A percentile compares a stretch with the other conserved stretches of the same genome.
Conservation (phyloP, 2,113 vertebrate genomes). For the Sylvilagus bachmani region DNA sequence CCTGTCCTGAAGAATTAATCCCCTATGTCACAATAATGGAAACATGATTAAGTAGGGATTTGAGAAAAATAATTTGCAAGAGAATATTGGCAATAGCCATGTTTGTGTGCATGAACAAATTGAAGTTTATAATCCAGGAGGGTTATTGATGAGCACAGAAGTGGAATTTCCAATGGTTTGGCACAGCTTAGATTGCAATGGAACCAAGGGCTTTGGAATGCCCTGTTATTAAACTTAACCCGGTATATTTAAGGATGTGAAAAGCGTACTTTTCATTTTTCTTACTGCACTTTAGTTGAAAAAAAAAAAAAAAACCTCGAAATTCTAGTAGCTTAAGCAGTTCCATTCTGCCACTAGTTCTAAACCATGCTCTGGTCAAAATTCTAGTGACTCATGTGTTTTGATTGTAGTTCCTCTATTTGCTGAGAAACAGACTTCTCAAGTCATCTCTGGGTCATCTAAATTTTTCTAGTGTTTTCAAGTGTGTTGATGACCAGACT, state of each 20-base stretch:
- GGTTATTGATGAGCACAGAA: neutral
- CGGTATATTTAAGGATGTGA: neutral
- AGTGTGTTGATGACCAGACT: neutral
- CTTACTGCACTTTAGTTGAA: neutral
- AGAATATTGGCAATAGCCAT: neutral
- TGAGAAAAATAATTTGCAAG: constrained; percentile 67
- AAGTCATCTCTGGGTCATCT: neutral
- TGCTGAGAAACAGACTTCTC: constrained; percentile 39
- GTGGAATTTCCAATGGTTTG: constrained; percentile 67
- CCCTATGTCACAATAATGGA: constrained; percentile 56
- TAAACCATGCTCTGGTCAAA: neutral
- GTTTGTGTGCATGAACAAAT: neutral
- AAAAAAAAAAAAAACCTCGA: neutral
- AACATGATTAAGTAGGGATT: constrained; percentile 42
- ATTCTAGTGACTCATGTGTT: neutral
- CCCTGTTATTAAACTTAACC: neutral
- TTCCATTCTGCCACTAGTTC: neutral
- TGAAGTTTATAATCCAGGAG: neutral
- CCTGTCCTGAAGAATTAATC: constrained; percentile 48
- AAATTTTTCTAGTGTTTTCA: neutral
- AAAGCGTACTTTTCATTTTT: neutral
- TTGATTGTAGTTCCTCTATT: neutral
- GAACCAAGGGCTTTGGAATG: neutral
- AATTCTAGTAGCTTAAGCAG: neutral
- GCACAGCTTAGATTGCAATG: neutral